Conservation (phyloP, 1,140 invertebrate species). For the Pogonomyrmex californicus region DNA sequence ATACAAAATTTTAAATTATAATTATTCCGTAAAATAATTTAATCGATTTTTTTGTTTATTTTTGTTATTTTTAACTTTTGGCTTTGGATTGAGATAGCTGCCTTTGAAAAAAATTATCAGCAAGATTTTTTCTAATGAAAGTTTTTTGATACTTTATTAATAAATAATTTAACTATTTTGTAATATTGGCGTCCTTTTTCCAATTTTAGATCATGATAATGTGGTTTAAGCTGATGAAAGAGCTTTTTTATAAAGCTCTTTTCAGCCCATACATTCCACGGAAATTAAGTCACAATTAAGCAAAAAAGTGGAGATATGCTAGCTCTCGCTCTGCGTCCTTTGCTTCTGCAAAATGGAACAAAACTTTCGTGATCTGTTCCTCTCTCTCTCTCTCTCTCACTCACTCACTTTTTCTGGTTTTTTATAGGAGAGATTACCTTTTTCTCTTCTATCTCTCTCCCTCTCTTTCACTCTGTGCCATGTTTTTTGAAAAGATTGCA, state of each 20-base stretch:
- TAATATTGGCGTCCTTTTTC: not conserved
- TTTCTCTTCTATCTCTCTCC: constrained; percentile 28
- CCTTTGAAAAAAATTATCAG: not conserved
- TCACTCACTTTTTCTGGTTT: constrained; percentile 26
- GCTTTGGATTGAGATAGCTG: not conserved
- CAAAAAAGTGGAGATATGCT: constrained; percentile 17
- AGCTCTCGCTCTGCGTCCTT: not conserved
- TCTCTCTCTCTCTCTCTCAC: constrained; percentile 17
- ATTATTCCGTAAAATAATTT: not conserved
- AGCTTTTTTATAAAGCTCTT: constrained; percentile 1
- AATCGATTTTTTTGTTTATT: not conserved
- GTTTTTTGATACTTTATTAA: not conserved
- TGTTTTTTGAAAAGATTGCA: not conserved
- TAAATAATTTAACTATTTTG: constrained; percentile 6
- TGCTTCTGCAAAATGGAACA: constrained; percentile 6
- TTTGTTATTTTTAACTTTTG: not conserved
- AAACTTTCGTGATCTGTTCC: not conserved
- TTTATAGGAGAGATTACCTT: not conserved
- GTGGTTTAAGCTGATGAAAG: constrained; percentile 10
- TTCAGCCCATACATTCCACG: not conserved
- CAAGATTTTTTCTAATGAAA: not conserved
- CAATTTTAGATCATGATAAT: constrained; percentile 15
- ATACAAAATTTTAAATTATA: not conserved
- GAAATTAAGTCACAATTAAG: constrained; percentile 14
- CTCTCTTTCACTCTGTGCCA: constrained; percentile 18